These are phyloP conservation scores for Pterostichus niger DNA, from an alignment of 2,888 invertebrate species.

Conservation along the genomic window DNA sequence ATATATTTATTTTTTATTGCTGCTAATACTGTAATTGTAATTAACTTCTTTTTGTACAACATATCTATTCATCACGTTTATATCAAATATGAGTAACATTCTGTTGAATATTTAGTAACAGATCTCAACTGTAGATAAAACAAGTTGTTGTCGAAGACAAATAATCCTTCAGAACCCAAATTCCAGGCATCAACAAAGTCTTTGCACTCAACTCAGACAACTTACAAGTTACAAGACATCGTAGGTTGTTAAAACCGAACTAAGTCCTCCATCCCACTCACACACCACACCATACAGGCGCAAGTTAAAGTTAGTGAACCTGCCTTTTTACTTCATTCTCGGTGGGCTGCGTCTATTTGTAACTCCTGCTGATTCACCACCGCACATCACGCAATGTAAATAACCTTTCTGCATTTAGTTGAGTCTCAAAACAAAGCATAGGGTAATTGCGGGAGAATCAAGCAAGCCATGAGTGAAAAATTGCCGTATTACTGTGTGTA, in stretches of 20 bases:
- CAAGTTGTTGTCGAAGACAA: too few species aligned
- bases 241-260: background rate
- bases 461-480: slow-evolving; percentile 28
- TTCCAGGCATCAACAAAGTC: background rate
- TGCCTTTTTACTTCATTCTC: background rate
- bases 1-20: too few species aligned
- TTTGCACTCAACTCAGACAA: background rate
- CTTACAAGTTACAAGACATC: background rate
- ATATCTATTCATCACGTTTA: too few species aligned
- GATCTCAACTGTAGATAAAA: too few species aligned
- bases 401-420: background rate
- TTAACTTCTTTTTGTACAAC: too few species aligned
- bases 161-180: background rate
- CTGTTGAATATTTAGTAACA: too few species aligned
- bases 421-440: background rate
- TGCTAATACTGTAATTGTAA: too few species aligned
- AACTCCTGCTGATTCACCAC: slow-evolving; percentile 17
- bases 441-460: slow-evolving; percentile 14
- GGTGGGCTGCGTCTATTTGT: slow-evolving; percentile 36
- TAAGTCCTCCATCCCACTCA: slow-evolving; percentile 5
- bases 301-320: slow-evolving; percentile 8
- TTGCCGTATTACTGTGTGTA: slow-evolving; percentile 25
- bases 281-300: background rate
- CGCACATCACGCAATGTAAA: slow-evolving; percentile 15
- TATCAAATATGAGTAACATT: too few species aligned